Conservation (phyloP, 2,888 invertebrate species). For the Congeria kusceri region DNA sequence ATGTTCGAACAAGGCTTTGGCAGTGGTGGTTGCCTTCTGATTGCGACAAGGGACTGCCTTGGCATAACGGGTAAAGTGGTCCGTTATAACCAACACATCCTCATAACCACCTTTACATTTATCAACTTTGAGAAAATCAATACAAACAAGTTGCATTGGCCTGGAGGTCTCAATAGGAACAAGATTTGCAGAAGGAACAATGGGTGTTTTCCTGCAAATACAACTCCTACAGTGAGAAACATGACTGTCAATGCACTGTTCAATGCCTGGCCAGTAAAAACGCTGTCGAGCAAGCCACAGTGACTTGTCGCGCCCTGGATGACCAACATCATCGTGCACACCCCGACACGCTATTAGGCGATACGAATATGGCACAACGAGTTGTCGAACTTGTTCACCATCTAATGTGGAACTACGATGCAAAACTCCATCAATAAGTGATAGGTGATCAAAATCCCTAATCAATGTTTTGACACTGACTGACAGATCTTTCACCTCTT, state of each 20-base stretch:
- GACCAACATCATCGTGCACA: slow-evolving; percentile 17
- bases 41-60: no score
- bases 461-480: not conserved
- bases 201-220: slow-evolving; percentile 20
- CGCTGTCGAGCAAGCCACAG: slow-evolving; percentile 22
- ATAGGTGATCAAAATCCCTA: not conserved
- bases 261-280: slow-evolving; percentile 49
- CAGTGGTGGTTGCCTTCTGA: no score
- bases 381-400: slow-evolving; percentile 10
- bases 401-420: slow-evolving; percentile 8
- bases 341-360: slow-evolving; percentile 15
- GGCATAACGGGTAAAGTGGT: slow-evolving; percentile 44
- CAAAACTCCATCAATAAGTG: slow-evolving; percentile 8
- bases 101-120: slow-evolving; percentile 23
- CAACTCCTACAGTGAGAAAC: slow-evolving; percentile 12
- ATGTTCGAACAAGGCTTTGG: slow-evolving; percentile 26
- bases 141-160: slow-evolving; percentile 43
- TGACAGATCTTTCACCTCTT: not conserved
- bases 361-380: not conserved
- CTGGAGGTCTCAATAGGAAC: slow-evolving; percentile 30
- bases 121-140: slow-evolving; percentile 28
- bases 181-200: slow-evolving; percentile 13
- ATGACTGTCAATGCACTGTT: slow-evolving; percentile 4
- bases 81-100: slow-evolving; percentile 30
- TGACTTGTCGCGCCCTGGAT: slow-evolving; percentile 41